phyloP scores from a whole-genome alignment of 2,113 vertebrate species.

The Heterotis niloticus region DNA sequence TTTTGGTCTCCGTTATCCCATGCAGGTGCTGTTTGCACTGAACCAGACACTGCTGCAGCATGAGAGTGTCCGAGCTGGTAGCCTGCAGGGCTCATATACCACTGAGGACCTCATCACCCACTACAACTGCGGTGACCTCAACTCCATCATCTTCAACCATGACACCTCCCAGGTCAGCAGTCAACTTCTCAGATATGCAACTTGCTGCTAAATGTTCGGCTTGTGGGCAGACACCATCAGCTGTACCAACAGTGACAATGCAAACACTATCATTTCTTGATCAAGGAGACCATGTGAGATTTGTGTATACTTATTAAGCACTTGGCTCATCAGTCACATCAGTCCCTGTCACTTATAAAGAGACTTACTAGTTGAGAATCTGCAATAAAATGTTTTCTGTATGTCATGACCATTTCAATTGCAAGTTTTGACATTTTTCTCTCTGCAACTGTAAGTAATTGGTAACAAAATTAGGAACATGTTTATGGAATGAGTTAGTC shows the following conservation, averaged over 20 bases:
- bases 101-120: slow-evolving; percentile 85
- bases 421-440: too few species aligned
- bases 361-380: too few species aligned
- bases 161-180: slow-evolving; percentile 78
- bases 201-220: neutral
- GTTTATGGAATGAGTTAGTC: too few species aligned
- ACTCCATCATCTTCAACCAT: slow-evolving; percentile 80
- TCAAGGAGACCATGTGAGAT: neutral
- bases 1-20: neutral
- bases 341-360: too few species aligned
- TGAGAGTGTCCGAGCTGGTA: slow-evolving; percentile 77
- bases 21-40: slow-evolving; percentile 80
- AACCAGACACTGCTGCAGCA: slow-evolving; percentile 83
- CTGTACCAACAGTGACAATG: neutral
- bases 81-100: slow-evolving; percentile 74
- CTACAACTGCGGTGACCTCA: slow-evolving; percentile 84
- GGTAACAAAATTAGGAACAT: too few species aligned
- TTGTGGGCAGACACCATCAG: neutral
- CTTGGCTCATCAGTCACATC: too few species aligned
- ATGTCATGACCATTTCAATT: too few species aligned
- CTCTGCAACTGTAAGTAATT: too few species aligned
- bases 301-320: too few species aligned
- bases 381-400: too few species aligned
- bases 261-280: neutral
- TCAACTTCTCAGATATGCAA: neutral